Percentiles rank a stretch among this genome's conserved stretches.
Conservation (phyloP, 35 echinoderm and acorn worm species). For the Ophioderma brevispina region DNA sequence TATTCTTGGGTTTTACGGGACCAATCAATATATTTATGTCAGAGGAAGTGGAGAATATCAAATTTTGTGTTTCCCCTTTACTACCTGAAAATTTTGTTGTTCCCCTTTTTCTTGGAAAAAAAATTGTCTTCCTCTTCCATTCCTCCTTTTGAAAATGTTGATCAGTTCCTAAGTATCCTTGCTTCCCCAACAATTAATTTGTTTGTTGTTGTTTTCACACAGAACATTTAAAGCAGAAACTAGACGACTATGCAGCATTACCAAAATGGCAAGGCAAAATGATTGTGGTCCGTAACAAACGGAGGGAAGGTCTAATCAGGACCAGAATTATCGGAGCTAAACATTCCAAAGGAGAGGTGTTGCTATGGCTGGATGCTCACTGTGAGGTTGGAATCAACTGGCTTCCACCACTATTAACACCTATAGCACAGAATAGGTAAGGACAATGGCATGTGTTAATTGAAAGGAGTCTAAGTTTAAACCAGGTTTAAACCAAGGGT, state of each 20-base stretch:
- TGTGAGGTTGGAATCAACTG: conserved; percentile 95
- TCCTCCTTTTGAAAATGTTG: not conserved
- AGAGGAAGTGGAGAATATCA: too few relatives aligned
- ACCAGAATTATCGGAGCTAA: conserved; percentile 86
- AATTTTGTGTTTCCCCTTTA: too few relatives aligned
- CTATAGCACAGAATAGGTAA: conserved; percentile 96
- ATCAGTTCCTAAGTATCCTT: not conserved
- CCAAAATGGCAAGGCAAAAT: conserved; percentile 77
- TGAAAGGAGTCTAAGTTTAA: too few relatives aligned
- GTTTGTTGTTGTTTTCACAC: not conserved
- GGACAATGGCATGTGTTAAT: too few relatives aligned
- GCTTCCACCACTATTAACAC: conserved; percentile 88
- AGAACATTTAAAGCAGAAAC: conserved; percentile 80
- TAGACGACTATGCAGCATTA: conserved; percentile 73
- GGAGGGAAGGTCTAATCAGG: conserved; percentile 86
- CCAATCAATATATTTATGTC: too few relatives aligned
- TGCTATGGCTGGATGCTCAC: conserved; percentile 97
- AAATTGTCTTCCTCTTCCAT: too few relatives aligned
- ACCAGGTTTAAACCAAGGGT: too few relatives aligned
- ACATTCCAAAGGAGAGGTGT: conserved; percentile 80
- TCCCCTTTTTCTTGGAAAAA: too few relatives aligned
- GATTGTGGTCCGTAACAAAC: conserved; percentile 62
- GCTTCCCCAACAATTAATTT: too few relatives aligned
- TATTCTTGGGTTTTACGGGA: too few relatives aligned
- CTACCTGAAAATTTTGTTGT: too few relatives aligned